Base-by-base conservation (phyloP, 2,888 invertebrate species). In the Yponomeuta cagnagella region DNA sequence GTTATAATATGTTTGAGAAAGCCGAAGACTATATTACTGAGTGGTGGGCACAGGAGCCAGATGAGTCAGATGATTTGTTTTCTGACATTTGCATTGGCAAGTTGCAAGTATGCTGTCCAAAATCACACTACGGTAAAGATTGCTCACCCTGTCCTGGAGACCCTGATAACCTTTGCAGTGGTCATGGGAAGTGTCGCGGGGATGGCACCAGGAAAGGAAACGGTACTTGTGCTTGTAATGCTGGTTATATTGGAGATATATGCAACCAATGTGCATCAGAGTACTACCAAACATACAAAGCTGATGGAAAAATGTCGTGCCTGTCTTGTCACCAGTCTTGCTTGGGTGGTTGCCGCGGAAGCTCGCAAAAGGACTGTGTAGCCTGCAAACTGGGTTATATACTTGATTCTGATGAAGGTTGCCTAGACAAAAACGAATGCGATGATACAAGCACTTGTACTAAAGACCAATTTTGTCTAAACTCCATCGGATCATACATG, bases 131-230 rank as follows among this genome's bases (percentile, higher is more conserved):
- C 84, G 99, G 99, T 0, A 93, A 95, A 52, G 92, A 95, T 9
- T 99, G 99, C 82, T 86, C 87, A 15, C 95, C 96, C 0, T 99
- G 99, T 82, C 92, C 93, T 0, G 97, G 97, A 1, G 94, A 93
- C 76, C 95, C 95, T 52, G 93, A 94, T 67, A 94, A 94, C 71
- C 88, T 97, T 70, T 99, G 99, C 83, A 95, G 87, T 75, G 96
- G 95, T 2, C 96, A 96, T 88, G 98, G 98, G 0, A 95, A 95
- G 83, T 94, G 94, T 75, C 86, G 94, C 74, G 99, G 99, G 0
- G 95, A 95, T 74, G 99, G 99, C 0, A 98, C 98, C 0, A 93
- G 98, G 66, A 97, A 97, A 85, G 99, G 99, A 0, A 97, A 96
- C 80, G 99, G 99, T 0, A 95, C 95, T 73, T 99, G 99, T 82